Conservation (phyloP, 1,140 invertebrate species). For the Neodiprion virginianus region DNA sequence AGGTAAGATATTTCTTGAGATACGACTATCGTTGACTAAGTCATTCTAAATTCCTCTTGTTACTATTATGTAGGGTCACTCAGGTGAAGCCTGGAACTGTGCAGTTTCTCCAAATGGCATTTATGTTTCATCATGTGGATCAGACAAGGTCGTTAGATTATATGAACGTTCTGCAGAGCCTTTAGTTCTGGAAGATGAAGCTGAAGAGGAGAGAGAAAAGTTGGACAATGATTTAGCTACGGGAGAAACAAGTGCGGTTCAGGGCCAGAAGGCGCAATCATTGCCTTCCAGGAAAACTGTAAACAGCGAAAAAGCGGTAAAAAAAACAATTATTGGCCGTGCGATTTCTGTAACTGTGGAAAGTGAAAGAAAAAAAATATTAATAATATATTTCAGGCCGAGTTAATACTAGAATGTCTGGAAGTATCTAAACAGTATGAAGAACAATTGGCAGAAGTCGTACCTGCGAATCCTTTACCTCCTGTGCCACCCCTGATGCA, state of each 20-base stretch:
- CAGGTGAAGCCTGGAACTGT: slow-evolving; percentile 78
- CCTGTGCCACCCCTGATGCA: slow-evolving; percentile 77
- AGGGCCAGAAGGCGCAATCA: slow-evolving; percentile 74
- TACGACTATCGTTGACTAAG: background rate
- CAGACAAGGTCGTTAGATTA: slow-evolving; percentile 87
- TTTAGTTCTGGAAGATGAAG: slow-evolving; percentile 90
- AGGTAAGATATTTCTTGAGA: slow-evolving; percentile 64
- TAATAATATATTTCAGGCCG: slow-evolving; percentile 68
- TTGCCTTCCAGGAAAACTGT: slow-evolving; percentile 90
- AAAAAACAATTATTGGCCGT: slow-evolving; percentile 40
- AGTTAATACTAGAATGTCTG: slow-evolving; percentile 87
- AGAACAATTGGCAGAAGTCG: slow-evolving; percentile 59
- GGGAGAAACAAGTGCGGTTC: slow-evolving; percentile 72
- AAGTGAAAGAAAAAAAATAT: background rate
- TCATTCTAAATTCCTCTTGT: slow-evolving; percentile 14
- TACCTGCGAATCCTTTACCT: slow-evolving; percentile 50
- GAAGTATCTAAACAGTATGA: slow-evolving; percentile 78
- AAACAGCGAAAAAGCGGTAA: slow-evolving; percentile 88
- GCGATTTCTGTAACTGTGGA: slow-evolving; percentile 11
- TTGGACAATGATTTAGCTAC: slow-evolving; percentile 76
- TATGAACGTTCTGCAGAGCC: slow-evolving; percentile 89
- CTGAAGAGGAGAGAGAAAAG: slow-evolving; percentile 82
- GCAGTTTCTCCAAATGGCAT: slow-evolving; percentile 83
- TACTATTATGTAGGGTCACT: slow-evolving; percentile 70
- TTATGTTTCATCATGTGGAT: slow-evolving; percentile 82